A percentile compares a stretch with the other conserved stretches of the same genome.
Evolutionary conservation across 2,113 vertebrate species (phyloP).

Genomic region (Thalassarche chlororhynchos): DNA sequence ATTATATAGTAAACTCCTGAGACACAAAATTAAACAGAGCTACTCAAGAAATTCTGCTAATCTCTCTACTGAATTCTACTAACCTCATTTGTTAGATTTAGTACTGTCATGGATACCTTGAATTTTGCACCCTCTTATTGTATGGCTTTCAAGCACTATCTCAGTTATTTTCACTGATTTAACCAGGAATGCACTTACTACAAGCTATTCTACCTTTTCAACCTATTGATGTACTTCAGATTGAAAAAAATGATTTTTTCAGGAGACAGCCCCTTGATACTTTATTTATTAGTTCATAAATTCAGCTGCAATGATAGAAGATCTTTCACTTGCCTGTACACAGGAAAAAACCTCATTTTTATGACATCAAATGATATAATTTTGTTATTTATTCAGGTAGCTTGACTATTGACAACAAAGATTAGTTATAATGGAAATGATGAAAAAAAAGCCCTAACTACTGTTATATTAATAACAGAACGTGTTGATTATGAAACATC

Average conservation of each 20-base stretch:
- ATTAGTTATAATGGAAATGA: slow-evolving; percentile 36
- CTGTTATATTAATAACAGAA: not conserved
- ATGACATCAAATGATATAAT: slow-evolving; percentile 25
- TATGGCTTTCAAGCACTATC: not conserved
- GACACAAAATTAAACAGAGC: not conserved
- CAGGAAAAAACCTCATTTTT: slow-evolving; percentile 19
- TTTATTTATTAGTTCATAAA: slow-evolving; percentile 46
- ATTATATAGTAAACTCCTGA: not conserved
- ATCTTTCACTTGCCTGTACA: slow-evolving; percentile 28
- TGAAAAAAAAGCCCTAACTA: slow-evolving; percentile 16
- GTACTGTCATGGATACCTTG: not conserved
- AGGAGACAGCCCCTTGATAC: not conserved
- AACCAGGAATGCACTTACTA: not conserved
- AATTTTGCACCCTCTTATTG: not conserved
- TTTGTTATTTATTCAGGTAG: slow-evolving; percentile 50
- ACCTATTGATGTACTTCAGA: slow-evolving; percentile 14
- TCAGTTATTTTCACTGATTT: not conserved
- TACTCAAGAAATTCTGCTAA: not conserved
- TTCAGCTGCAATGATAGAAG: slow-evolving; percentile 39
- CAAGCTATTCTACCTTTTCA: not conserved
- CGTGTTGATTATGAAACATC: not conserved
- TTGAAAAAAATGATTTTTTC: not conserved
- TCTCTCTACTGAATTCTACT: not conserved
- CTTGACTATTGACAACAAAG: slow-evolving; percentile 33
- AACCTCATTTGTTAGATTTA: not conserved